These are phyloP conservation scores for Pogonomyrmex californicus DNA, from an alignment of 1,140 invertebrate species.

Conservation along the genomic window DNA sequence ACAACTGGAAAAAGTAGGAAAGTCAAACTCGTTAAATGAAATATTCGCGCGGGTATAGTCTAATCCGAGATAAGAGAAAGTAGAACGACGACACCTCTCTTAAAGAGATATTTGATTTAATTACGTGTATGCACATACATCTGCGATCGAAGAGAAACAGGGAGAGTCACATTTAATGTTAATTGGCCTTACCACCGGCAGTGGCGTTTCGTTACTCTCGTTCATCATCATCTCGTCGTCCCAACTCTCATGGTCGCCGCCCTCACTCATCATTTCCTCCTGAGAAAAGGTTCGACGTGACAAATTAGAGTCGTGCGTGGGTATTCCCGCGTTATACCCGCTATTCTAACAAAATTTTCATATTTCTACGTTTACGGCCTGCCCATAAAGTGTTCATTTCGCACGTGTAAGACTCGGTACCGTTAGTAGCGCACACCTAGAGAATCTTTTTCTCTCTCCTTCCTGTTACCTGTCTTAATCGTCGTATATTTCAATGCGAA, in stretches of 20 bases:
- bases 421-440: background rate
- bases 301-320: conserved; percentile 55
- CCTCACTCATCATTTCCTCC: conserved; percentile 86
- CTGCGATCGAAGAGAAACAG: conserved; percentile 25
- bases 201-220: conserved; percentile 83
- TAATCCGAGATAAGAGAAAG: conserved; percentile 38
- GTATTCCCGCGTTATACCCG: conserved; percentile 42
- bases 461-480: background rate
- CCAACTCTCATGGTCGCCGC: conserved; percentile 85
- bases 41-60: conserved; percentile 11
- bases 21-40: conserved; percentile 12
- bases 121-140: conserved; percentile 6
- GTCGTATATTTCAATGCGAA: background rate
- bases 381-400: background rate
- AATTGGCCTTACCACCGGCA: conserved; percentile 81
- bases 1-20: conserved; percentile 81
- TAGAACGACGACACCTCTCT: conserved; percentile 38
- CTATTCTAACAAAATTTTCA: conserved; percentile 53
- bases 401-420: background rate
- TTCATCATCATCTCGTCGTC: conserved; percentile 84
- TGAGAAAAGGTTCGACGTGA: conserved; percentile 73
- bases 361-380: conserved; percentile 49
- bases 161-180: conserved; percentile 31
- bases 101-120: conserved; percentile 34
- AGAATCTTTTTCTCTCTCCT: background rate